Base-by-base conservation (phyloP, 2,888 invertebrate species). In the Cyrtodaria siliqua region DNA sequence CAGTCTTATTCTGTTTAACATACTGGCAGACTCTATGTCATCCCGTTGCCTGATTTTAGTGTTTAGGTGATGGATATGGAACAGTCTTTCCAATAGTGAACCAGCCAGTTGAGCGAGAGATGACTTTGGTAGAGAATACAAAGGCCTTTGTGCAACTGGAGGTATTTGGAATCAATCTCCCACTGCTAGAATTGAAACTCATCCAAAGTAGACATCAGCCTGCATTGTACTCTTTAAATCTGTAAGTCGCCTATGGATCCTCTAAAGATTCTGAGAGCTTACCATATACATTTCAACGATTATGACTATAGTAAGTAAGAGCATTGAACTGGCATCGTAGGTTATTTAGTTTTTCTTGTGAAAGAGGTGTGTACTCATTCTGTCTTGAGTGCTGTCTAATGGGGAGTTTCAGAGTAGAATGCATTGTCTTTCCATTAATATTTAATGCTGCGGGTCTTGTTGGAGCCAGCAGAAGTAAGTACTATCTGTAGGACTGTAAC, bases 271-370 rank as follows among this genome's bases (percentile, higher is more conserved):
- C n/a, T 66, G 47, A 23, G 33, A 14, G 14, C 56, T 33, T 2
- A 66, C 57, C 66, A 66, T 66, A 20, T 56, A 66, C 29, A 66
- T 66, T 33, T 66, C 56, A 52, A 56, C 66, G 27, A 67, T 29
- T 60, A 64, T 64, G n/a, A 55, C 44, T 12, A 64, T n/a, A n/a
- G n/a, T n/a, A 8, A 27, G 55, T 44, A 27, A 64, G 42, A 20
- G 16, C 18, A 12, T 38, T 56, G 27, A 27, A 24, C 27, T 16
- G 12, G 14, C 18, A 42, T 55, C 56, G 12, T n/a, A 64, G 42
- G 12, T 56, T 56, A 26, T 55, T 55, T 16, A 64, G 47, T 64
- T 56, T 55, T 44, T 64, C 64, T 26, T 56, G 44, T 55, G 42
- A 55, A n/a, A 64, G 55, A 26, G 64, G 64, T 27, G 23, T 42